Evolutionary conservation across 2,113 vertebrate species (phyloP), one percentile per base, ranked within the genome.

Genomic region (Petromus typicus): DNA sequence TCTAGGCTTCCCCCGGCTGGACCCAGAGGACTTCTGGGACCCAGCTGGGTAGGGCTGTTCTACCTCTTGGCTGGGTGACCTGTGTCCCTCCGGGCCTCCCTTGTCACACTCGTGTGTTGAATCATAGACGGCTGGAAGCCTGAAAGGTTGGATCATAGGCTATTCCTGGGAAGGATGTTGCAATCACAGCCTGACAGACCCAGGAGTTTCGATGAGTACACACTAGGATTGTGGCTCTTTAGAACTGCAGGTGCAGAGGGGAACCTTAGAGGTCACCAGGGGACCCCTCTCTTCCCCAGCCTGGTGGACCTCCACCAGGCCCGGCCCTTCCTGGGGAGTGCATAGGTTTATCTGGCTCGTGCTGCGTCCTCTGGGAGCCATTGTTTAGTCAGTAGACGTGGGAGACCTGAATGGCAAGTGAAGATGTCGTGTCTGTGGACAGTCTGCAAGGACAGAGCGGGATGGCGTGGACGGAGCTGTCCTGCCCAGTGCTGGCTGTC

Each of bases 91-190:
- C 57, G 90, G 66, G 17, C 64, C 43, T 82, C 51, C 76, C 54
- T 61, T 54, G 83, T 88, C 66, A 85, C 76, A 88, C 32, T 45
- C 30, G 40, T 37, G 14, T 96, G 61, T 69, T 93, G 57, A 86
- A 22, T 90, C 85, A 4, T 27, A 59, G 43, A 90, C 23, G 64
- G 13, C 14, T 69, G 54, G 80, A 89, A 76, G 67, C 37, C 54
- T 25, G 71, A 34, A 27, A 84, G 59, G 12, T 37, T 95, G 75
- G 80, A 23, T 71, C 67, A 23, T 5, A 45, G 45, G 83, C 91
- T 56, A 13, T 81, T 84, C 69, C 45, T 90, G 87, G 30, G 18
- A 87, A 92, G 59, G 63, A 80, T 88, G 89, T 83, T 73, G 48
- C 82, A 43, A 91, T 80, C 64, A n/a, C 76, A 89, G 57, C 48